Evolutionary conservation across 2,888 invertebrate species (phyloP), one percentile per base, ranked within the genome.

Genomic region (Xanthia togata): DNA sequence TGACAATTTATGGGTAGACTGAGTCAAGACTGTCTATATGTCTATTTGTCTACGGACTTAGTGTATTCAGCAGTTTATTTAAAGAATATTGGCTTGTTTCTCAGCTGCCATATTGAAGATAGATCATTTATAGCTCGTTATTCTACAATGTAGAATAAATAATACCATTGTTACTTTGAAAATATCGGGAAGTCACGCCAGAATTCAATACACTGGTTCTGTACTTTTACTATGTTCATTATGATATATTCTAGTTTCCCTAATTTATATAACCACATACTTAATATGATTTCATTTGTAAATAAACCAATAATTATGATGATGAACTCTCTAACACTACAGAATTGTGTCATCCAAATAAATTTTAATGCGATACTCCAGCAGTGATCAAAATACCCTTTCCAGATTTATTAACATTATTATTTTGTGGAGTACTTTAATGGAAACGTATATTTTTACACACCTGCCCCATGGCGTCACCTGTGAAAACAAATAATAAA

Each of bases 401-500:
- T 63, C 38, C 9, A 14, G 23, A 12, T 65, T 74, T 26, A 44
- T n/a, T 35, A 60, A 77, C 31, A 31, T 31, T 73, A 50, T 73
- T 55, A n/a, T 70, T 75, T 67, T 60, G 47, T 44, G 47, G 47
- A 8, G 23, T 59, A 59, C 17, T 59, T 59, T 8, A 44, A 71
- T 73, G 59, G 23, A 57, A 60, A 11, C 63, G 35, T 68, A 70
- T 80, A 57, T 76, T 74, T 77, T 82, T 59, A 53, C 50, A 79
- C 71, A 83, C 77, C 73, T 79, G 73, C n/a, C 63, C 20, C 44
- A 23, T 73, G 72, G 78, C 67, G 74, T 81, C 65, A 85, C 70
- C 78, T 81, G 75, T 76, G 55, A 74, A 83, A 86, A 83, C 76
- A 85, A 81, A 75, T 79, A 78, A 73, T 65, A 68, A 20, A 73